Evolutionary conservation across 2,797 vertebrate species (phyloP).

Genomic region (Pangasius djambal): DNA sequence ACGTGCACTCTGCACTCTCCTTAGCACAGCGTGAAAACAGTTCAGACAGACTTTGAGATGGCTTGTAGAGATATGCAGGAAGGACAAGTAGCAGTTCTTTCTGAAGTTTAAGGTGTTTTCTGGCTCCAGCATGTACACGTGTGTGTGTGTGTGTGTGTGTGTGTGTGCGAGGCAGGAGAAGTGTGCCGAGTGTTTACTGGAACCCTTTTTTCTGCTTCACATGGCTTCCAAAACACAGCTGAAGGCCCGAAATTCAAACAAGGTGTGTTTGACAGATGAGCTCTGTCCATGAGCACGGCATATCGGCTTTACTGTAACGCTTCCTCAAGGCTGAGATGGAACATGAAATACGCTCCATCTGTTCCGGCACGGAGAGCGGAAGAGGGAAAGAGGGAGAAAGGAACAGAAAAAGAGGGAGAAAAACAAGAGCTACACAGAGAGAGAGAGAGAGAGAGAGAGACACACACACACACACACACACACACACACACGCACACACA

Average conservation of each 20-base stretch:
- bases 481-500: too few species aligned
- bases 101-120: conserved; percentile 4
- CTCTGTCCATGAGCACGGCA: conserved; percentile 49
- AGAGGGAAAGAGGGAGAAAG: conserved; percentile 16
- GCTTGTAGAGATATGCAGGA: conserved; percentile 9
- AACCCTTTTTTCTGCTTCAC: conserved; percentile 42
- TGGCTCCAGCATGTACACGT: background rate
- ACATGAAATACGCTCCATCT: conserved; percentile 60
- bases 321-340: conserved; percentile 57
- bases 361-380: conserved; percentile 41
- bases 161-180: background rate
- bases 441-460: conserved; percentile 11
- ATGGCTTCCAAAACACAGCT: conserved; percentile 53
- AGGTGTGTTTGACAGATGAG: conserved; percentile 56
- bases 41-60: background rate
- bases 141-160: background rate
- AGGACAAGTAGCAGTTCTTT: background rate
- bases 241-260: conserved; percentile 52
- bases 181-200: conserved; percentile 49
- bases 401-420: conserved; percentile 4
- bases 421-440: background rate
- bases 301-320: conserved; percentile 50
- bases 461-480: background rate
- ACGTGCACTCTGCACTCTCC: background rate
- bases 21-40: conserved; percentile 1